Conservation (phyloP, 2,113 vertebrate species). For the Agapornis roseicollis region DNA sequence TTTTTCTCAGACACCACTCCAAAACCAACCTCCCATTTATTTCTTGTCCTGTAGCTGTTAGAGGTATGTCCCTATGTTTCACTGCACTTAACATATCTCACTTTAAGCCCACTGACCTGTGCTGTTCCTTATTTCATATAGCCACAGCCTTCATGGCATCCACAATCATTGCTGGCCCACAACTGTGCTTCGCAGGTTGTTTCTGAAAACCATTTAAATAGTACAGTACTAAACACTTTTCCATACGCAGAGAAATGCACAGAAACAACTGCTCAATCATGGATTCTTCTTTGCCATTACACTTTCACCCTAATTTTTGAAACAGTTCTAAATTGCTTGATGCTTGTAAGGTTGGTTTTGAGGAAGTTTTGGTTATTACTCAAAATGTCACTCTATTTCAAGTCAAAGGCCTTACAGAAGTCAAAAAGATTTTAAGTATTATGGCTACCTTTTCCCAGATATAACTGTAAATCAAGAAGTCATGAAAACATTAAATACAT, state of each 20-base stretch:
- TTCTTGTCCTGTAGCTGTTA: not conserved
- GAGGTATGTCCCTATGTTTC: not conserved
- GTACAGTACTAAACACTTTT: not conserved
- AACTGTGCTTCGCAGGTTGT: not conserved
- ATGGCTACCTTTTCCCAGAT: not conserved
- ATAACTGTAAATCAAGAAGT: not conserved
- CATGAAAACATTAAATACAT: not conserved
- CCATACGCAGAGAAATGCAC: not conserved
- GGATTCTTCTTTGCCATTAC: not conserved
- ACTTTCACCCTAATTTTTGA: not conserved
- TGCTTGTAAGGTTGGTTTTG: not conserved
- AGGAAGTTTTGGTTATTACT: not conserved
- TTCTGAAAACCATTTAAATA: not conserved
- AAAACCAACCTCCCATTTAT: not conserved
- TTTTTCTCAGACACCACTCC: not conserved
- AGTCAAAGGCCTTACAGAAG: not conserved
- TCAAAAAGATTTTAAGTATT: not conserved
- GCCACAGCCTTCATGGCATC: not conserved
- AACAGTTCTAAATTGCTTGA: not conserved
- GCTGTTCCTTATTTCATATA: not conserved
- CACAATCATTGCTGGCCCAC: not conserved
- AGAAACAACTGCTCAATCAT: not conserved
- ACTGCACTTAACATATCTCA: not conserved
- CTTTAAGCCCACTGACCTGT: not conserved
- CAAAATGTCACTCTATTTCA: not conserved